Percentiles rank a stretch among this genome's conserved stretches.
Conservation (phyloP, 2,113 vertebrate species). For the Australoheros scitulus region DNA sequence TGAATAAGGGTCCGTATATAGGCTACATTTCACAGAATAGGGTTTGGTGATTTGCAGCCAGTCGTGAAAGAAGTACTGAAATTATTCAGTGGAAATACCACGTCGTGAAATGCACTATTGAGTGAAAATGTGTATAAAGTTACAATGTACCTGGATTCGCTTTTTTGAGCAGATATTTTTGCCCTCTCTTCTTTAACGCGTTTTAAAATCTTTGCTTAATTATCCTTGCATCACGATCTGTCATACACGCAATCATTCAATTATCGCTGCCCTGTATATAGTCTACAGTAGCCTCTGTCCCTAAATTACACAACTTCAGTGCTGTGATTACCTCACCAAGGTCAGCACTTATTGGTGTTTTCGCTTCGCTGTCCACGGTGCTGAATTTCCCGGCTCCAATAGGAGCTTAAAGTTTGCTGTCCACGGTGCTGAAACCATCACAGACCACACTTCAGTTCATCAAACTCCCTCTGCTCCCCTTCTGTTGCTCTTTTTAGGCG, state of each 20-base stretch:
- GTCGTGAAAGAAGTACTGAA: neutral
- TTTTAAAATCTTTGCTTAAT: neutral
- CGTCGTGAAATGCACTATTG: neutral
- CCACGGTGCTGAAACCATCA: conserved; percentile 43
- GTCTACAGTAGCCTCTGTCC: neutral
- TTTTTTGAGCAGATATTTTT: neutral
- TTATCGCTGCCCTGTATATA: neutral
- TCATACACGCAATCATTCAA: neutral
- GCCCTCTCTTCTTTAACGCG: neutral
- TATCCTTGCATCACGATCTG: neutral
- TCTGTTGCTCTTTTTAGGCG: neutral
- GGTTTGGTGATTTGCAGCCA: neutral
- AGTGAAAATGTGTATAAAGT: neutral
- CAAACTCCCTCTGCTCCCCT: neutral
- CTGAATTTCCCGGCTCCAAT: neutral
- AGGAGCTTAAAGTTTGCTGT: neutral
- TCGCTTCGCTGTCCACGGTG: conserved; percentile 14
- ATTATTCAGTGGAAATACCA: neutral
- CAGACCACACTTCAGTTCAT: neutral
- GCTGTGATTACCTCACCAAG: neutral
- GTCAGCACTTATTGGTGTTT: neutral
- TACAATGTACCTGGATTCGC: neutral
- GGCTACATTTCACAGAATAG: neutral
- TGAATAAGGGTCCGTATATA: neutral
- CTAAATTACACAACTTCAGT: neutral